phyloP scores from a whole-genome alignment of 2,113 vertebrate genomes.

The Thalassarche chlororhynchos region DNA sequence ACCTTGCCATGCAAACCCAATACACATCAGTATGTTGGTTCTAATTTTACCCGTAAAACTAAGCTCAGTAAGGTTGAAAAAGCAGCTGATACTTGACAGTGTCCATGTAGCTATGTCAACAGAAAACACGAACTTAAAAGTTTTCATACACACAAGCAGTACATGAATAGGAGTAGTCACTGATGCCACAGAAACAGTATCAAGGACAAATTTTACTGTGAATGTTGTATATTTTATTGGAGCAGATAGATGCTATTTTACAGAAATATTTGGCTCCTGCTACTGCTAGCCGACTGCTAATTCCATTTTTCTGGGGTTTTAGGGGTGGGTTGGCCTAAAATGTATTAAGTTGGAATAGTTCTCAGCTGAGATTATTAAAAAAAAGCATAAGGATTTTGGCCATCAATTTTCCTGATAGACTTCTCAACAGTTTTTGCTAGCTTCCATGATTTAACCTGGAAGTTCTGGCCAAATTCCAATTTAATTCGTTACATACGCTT shows the following conservation, averaged over 20 bases:
- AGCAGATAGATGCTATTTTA: not conserved
- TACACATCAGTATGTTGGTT: not conserved
- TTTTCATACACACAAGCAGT: not conserved
- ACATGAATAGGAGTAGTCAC: not conserved
- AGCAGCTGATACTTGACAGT: not conserved
- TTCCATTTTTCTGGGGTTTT: not conserved
- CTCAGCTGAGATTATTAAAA: not conserved
- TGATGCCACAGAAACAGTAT: not conserved
- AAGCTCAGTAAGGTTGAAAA: not conserved
- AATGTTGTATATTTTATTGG: not conserved
- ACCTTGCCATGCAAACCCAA: not conserved
- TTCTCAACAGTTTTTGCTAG: not conserved
- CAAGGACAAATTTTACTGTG: not conserved
- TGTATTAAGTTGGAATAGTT: not conserved
- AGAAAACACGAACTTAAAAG: not conserved
- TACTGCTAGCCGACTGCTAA: not conserved
- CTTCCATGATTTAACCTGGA: not conserved
- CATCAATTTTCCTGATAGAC: not conserved
- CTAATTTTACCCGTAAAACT: not conserved
- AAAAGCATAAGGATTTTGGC: not conserved
- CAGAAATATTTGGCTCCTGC: not conserved
- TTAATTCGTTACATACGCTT: not conserved
- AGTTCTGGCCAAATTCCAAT: not conserved
- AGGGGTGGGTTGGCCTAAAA: not conserved
- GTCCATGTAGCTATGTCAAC: not conserved